Base-by-base conservation (phyloP, 2,888 invertebrate genomes). In the Dicyrtoma fusca region DNA sequence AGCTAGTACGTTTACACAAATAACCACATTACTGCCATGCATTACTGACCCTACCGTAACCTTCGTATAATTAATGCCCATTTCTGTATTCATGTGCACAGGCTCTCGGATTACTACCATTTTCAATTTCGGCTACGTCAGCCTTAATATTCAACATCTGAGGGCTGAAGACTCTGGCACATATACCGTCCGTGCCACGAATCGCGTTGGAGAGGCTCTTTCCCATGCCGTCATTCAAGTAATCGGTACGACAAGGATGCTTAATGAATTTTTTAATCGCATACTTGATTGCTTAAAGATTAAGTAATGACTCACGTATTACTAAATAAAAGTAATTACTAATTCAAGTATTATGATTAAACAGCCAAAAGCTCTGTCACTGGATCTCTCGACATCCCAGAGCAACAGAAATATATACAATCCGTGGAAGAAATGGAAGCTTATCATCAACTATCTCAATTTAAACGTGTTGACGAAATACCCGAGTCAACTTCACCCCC, bases 101-200 rank as follows among this genome's bases (percentile, higher is more conserved):
- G 86, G 86, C 86, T 95, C 96, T 84, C 90, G 97, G 86, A 96
- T 95, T 86, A 94, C 94, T 84, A 94, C 95, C 84, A 94, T 95
- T 88, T 95, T 95, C 89, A 97, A 97, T 90, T 97, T 97, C 89
- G 97, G 97, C 84, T 96, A 96, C 89, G 96, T 97, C 87, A 95
- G 95, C 87, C 91, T 97, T 83, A 97, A 97, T 87, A 96, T 98
- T 86, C 88, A 95, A 91, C 96, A 97, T 90, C 92, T 97, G 88
- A 92, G 96, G 87, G 90, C 92, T 88, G 97, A 98, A 90, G 98
- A 99, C 90, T 91, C 93, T 83, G 97, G 97, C 86, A 91, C 92
- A 85, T 95, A 95, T 82, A 94, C 93, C 82, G 92, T 92, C 84
- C 90, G 94, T 82, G 95, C 95, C 86, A 90, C 92, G 81, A 95